Base-by-base conservation (phyloP, 37 sponge, comb jelly and placozoan species). In the Spongia lamella region DNA sequence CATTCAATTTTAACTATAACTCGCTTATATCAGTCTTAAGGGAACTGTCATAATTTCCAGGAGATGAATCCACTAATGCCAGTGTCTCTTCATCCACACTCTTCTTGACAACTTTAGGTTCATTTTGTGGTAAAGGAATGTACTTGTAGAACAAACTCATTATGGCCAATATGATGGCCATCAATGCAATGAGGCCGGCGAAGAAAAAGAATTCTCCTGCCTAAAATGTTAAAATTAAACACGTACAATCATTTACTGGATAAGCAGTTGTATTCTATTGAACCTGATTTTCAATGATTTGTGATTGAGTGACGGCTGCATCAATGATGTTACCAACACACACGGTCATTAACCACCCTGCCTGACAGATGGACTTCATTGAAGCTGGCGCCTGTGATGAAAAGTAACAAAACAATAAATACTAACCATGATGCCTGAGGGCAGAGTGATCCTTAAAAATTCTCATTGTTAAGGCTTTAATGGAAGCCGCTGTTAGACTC, bases 361-460 rank as follows among this genome's bases (percentile, higher is more conserved):
- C 94, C 56, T 92, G 96, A 77, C 96, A 83, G 47, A 95, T 73
- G 4, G 99, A 88, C 81, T 98, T 98, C 99, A 98, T 92, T 19
- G 87, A 88, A 20, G 66, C 68, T 27, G 99, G 99, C 43, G 99
- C 95, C 93, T 98, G 85, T 15, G 50, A 51, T 13, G 6, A 38
- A 38, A 3, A 51, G 20, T 5, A 49, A 60, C 63, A 22, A 40
- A 22, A 26, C 4, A 70, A n/a, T n/a, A n/a, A n/a, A n/a, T n/a
- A n/a, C n/a, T n/a, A n/a, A n/a, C n/a, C n/a, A n/a, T n/a, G n/a
- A n/a, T n/a, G n/a, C n/a, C n/a, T n/a, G n/a, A n/a, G n/a, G n/a
- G n/a, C n/a, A n/a, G n/a, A n/a, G n/a, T n/a, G n/a, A n/a, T n/a
- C n/a, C n/a, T n/a, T n/a, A n/a, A n/a, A n/a, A n/a, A n/a, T n/a